phyloP scores from a whole-genome alignment of 2,113 vertebrate species.

The Nannospalax galili region DNA sequence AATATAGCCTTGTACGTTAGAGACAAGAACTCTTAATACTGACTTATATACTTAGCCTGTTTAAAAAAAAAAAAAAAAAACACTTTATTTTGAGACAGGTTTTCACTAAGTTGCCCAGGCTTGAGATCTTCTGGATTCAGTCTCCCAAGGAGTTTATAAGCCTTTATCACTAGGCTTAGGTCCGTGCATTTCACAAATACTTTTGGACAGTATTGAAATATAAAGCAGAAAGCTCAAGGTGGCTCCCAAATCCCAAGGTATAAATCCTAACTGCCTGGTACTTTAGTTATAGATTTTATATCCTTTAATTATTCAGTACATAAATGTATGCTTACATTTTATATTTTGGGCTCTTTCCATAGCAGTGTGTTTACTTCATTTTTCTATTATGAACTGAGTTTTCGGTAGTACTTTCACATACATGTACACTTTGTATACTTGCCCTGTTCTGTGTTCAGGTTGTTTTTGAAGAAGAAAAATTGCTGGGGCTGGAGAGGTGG shows the following conservation, averaged over 20 bases:
- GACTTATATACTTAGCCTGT: background rate
- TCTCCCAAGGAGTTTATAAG: background rate
- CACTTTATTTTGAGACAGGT: background rate
- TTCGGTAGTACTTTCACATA: background rate
- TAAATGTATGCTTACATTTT: slow-evolving; percentile 24
- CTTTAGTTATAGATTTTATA: slow-evolving; percentile 28
- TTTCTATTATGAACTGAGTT: slow-evolving; percentile 30
- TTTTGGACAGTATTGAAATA: background rate
- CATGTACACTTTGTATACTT: background rate
- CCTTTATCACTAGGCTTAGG: background rate
- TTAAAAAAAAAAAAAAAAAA: no score
- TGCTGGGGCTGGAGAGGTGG: background rate
- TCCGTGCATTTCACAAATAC: slow-evolving; percentile 37
- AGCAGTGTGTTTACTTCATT: background rate
- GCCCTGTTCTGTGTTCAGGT: background rate
- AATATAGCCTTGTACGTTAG: background rate
- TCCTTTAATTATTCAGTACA: slow-evolving; percentile 43
- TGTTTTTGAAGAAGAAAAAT: slow-evolving; percentile 14
- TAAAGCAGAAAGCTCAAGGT: slow-evolving; percentile 23
- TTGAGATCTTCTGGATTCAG: background rate
- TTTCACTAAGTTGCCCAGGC: background rate
- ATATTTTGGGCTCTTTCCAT: slow-evolving; percentile 5
- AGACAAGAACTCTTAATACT: background rate
- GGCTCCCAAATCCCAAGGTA: background rate
- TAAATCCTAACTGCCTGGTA: slow-evolving; percentile 31